Evolutionary conservation across 2,888 invertebrate species (phyloP).

Genomic region (Drosophila robusta): DNA sequence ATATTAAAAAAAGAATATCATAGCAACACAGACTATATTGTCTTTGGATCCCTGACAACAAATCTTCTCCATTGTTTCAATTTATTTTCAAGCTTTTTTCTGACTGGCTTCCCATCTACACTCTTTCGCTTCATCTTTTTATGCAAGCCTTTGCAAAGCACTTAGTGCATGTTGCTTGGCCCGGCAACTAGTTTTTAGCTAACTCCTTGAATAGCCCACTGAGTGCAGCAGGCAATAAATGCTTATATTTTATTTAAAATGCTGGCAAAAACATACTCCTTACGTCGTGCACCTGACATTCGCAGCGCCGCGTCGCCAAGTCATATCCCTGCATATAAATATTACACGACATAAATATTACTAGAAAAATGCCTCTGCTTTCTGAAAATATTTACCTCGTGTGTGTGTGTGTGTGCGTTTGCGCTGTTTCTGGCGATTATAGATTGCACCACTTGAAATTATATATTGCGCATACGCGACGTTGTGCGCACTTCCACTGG

Average conservation of each 20-base stretch:
- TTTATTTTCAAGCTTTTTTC: too few species aligned
- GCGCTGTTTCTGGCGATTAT: constrained; percentile 3
- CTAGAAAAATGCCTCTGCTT: constrained; percentile 1
- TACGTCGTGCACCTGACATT: constrained; percentile 38
- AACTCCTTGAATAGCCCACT: constrained; percentile 50
- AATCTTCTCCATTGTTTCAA: too few species aligned
- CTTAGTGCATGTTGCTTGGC: constrained; percentile 41
- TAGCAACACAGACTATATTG: too few species aligned
- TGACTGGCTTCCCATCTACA: neutral
- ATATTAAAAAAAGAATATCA: too few species aligned
- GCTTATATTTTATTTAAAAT: constrained; percentile 75
- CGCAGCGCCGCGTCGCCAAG: neutral
- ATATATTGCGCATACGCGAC: constrained; percentile 70
- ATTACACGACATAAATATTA: neutral
- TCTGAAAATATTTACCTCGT: constrained; percentile 40
- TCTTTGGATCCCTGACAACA: too few species aligned
- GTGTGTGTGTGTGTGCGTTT: constrained; percentile 9
- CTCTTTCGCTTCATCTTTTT: neutral
- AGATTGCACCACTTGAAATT: constrained; percentile 52
- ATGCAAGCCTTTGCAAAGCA: constrained; percentile 37
- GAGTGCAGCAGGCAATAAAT: constrained; percentile 74
- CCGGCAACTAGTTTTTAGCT: neutral
- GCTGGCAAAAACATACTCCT: constrained; percentile 27
- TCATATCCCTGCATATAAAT: too few species aligned
- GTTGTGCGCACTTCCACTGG: constrained; percentile 19